Evolutionary conservation across 2,888 invertebrate species (phyloP).

Genomic region (Therioaphis trifolii): DNA sequence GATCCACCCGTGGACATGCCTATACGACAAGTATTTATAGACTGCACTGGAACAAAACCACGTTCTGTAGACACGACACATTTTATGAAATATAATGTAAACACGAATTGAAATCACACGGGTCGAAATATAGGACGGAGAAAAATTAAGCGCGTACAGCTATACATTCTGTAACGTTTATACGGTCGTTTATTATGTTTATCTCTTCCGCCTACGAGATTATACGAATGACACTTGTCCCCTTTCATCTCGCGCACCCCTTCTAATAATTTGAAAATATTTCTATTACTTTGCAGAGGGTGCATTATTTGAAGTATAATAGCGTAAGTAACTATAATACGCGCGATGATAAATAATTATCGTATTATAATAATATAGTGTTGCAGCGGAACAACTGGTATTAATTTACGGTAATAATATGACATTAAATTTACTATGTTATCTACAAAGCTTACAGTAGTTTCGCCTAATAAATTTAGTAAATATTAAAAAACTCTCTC

Average conservation of each 20-base stretch:
- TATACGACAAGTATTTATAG: too few species aligned
- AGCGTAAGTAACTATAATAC: neutral
- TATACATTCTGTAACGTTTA: slow-evolving; percentile 15
- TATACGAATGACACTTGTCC: slow-evolving; percentile 36
- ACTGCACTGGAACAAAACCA: too few species aligned
- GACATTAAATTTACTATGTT: too few species aligned
- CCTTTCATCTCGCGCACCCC: neutral
- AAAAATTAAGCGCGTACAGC: neutral
- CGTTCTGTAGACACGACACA: too few species aligned
- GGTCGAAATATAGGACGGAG: too few species aligned
- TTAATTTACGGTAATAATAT: too few species aligned
- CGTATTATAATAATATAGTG: neutral
- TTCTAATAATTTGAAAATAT: slow-evolving; percentile 43
- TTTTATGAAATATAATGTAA: too few species aligned
- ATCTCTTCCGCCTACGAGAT: slow-evolving; percentile 40
- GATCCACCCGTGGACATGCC: too few species aligned
- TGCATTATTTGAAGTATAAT: slow-evolving; percentile 21
- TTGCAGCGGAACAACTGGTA: too few species aligned
- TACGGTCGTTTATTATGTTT: slow-evolving; percentile 39
- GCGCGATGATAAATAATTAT: neutral
- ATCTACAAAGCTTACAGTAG: too few species aligned
- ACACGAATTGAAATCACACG: neutral
- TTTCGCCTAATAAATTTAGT: too few species aligned
- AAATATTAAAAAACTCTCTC: too few species aligned
- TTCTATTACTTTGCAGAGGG: slow-evolving; percentile 23